Conservation (phyloP, 1,140 invertebrate species). For the Lepidurus packardi region DNA sequence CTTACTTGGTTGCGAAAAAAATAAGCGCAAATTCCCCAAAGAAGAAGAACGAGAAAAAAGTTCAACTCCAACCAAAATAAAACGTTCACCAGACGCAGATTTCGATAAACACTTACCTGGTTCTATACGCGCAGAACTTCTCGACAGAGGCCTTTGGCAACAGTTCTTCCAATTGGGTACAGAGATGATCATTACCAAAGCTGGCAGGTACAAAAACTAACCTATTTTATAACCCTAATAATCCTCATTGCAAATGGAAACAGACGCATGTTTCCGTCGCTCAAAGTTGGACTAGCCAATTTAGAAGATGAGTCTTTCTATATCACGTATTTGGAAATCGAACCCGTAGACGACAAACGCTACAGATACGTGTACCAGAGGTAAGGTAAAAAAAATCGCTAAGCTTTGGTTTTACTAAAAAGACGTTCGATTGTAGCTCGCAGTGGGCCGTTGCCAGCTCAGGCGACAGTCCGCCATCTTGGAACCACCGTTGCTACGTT, state of each 20-base stretch:
- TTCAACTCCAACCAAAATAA: not conserved
- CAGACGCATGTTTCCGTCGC: conserved; percentile 56
- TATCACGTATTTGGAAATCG: conserved; percentile 53
- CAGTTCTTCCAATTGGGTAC: conserved; percentile 91
- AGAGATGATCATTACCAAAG: conserved; percentile 98
- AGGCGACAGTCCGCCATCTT: conserved; percentile 38
- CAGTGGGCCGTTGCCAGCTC: conserved; percentile 43
- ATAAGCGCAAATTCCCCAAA: not conserved
- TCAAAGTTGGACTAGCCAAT: conserved; percentile 51
- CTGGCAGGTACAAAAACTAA: conserved; percentile 69
- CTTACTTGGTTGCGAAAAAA: not conserved
- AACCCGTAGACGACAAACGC: conserved; percentile 51
- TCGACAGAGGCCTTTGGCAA: conserved; percentile 48
- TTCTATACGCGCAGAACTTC: conserved; percentile 1
- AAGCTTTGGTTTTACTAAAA: not conserved
- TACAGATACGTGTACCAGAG: conserved; percentile 55
- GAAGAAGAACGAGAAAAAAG: not conserved
- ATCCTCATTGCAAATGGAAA: not conserved
- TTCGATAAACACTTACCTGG: not conserved
- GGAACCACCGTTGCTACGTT: conserved; percentile 46
- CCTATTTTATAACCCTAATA: not conserved
- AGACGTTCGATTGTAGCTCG: conserved; percentile 36
- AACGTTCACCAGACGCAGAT: not conserved
- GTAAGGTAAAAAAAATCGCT: conserved; percentile 41
- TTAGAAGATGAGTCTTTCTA: conserved; percentile 48